Base-by-base conservation (phyloP, 2,797 vertebrate species). In the Dendrocincla fuliginosa region DNA sequence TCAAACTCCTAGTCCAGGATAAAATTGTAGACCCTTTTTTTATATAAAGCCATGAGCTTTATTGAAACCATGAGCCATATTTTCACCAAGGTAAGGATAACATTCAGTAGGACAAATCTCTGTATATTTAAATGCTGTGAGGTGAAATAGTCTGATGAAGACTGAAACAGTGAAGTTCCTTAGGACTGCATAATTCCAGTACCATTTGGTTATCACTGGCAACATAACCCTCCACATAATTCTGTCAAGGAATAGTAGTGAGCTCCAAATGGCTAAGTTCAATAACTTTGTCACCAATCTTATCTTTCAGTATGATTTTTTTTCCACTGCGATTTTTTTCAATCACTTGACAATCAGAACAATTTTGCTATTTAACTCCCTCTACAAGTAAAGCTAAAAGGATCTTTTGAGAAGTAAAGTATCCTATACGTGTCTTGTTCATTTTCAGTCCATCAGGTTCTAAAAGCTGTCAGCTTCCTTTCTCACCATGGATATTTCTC, bases 391-490 rank as follows among this genome's bases (percentile, higher is more conserved):
- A 55, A 81, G 63, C 76, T 85, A 61, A 89, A 94, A 84, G n/a
- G 32, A 85, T 75, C 47, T 88, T 37, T n/a, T 63, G 56, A 87
- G 90, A 82, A 84, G 15, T 70, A 32, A 85, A 88, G 61, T 57
- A 42, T 86, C 55, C 33, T 90, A 4, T 78, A 59, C 8, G 10
- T 55, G 39, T 59, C 61, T 68, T 84, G 69, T 81, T 94, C 87
- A 76, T 94, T 95, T 96, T 91, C 82, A 84, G 65, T 75, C 91
- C 89, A 37, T 74, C 77, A 70, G 44, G 50, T 91, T 79, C 77
- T 83, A 56, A 76, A 94, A 94, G 63, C 46, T 63, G 65, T 90
- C 61, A 52, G 37, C 79, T 93, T 84, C 87, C 67, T 88, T 79
- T 88, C 87, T 90, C 83, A 93, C 65, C 52, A 35, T n/a, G 82